Conservation (phyloP, 1,140 invertebrate species). For the Bathynomus jamesi region DNA sequence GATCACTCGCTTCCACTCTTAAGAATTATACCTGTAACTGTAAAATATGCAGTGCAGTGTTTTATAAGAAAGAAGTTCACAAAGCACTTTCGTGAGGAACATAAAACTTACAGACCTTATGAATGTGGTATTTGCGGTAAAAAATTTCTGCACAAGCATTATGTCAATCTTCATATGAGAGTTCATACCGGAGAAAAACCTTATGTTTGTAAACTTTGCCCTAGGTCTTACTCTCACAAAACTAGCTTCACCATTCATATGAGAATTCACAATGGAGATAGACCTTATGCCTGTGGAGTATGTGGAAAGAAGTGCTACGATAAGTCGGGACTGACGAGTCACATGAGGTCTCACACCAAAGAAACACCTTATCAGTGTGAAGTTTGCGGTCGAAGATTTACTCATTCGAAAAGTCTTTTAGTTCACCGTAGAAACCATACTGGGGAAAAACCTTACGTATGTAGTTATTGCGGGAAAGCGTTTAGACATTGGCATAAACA, state of each 20-base stretch:
- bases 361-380: constrained; percentile 35
- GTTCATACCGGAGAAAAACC: constrained; percentile 48
- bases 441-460: constrained; percentile 79
- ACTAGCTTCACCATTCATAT: constrained; percentile 80
- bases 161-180: constrained; percentile 38
- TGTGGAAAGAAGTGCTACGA: constrained; percentile 62
- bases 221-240: constrained; percentile 48
- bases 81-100: constrained; percentile 22
- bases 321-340: constrained; percentile 33
- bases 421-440: constrained; percentile 53
- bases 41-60: constrained; percentile 27
- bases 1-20: too few species aligned
- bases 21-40: constrained; percentile 23
- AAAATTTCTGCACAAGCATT: constrained; percentile 34
- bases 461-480: constrained; percentile 76
- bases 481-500: constrained; percentile 49
- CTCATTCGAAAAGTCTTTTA: constrained; percentile 35
- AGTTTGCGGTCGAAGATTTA: constrained; percentile 32
- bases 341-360: constrained; percentile 36
- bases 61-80: constrained; percentile 19
- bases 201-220: constrained; percentile 45
- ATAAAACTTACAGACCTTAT: constrained; percentile 25
- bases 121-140: constrained; percentile 32
- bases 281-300: constrained; percentile 62
- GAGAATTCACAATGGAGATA: constrained; percentile 68